Evolutionary conservation across 2,797 vertebrate species (phyloP).

Genomic region (Hoplostethus mediterraneus): DNA sequence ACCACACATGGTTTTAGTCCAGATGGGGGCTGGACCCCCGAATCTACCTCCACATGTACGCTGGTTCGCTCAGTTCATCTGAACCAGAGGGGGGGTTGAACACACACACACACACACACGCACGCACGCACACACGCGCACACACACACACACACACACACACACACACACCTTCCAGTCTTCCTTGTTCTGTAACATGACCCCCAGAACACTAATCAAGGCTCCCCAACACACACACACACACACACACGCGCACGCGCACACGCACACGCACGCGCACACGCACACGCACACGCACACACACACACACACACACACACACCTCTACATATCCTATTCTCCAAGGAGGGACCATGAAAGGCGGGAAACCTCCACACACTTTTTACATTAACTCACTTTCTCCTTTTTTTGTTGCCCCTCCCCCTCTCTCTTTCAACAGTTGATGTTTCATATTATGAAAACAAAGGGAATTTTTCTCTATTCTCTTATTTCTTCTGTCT

Average conservation of each 20-base stretch:
- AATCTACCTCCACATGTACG: conserved; percentile 57
- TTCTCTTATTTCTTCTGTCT: background rate
- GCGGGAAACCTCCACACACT: conserved; percentile 72
- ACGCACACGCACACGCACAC: conserved; percentile 8
- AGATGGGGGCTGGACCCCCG: conserved; percentile 51
- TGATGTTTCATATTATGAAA: conserved; percentile 48
- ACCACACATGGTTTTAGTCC: conserved; percentile 78
- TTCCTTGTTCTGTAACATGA: conserved; percentile 73
- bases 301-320: conserved; percentile 28
- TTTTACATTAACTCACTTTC: conserved; percentile 70
- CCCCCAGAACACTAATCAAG: conserved; percentile 65
- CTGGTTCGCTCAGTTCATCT: conserved; percentile 47
- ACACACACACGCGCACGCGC: too few relatives aligned
- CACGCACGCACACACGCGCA: conserved; percentile 5
- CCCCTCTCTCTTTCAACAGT: background rate
- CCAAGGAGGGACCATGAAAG: conserved; percentile 53
- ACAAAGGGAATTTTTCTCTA: conserved; percentile 32
- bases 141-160: conserved; percentile 16
- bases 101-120: conserved; percentile 25
- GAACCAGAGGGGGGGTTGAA: conserved; percentile 63
- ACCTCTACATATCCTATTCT: conserved; percentile 46
- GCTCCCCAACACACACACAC: conserved; percentile 16
- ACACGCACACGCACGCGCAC: conserved; percentile 12
- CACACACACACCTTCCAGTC: conserved; percentile 23
- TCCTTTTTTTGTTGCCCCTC: conserved; percentile 10